Conservation (phyloP, 2,888 invertebrate species). For the Pandemis corylana region DNA sequence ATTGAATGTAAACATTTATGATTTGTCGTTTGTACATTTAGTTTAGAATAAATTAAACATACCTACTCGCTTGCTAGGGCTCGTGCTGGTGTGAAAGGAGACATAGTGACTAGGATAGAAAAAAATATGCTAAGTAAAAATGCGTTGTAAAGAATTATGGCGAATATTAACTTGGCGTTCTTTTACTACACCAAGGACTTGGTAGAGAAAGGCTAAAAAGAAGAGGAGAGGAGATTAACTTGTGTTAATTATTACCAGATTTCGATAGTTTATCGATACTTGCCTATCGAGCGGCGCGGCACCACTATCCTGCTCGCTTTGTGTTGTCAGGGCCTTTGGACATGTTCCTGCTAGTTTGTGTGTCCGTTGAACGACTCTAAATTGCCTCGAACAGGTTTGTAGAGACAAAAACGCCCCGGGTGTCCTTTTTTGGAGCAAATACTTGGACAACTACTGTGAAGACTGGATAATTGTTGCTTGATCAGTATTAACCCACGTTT, state of each 20-base stretch:
- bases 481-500: background rate
- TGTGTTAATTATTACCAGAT: background rate
- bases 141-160: no score
- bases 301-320: slow-evolving; percentile 27
- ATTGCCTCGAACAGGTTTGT: slow-evolving; percentile 27
- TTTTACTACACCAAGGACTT: no score
- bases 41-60: no score
- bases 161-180: no score
- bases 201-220: no score
- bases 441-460: slow-evolving; percentile 2
- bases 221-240: no score
- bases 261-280: background rate
- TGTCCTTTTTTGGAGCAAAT: slow-evolving; percentile 28
- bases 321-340: slow-evolving; percentile 29
- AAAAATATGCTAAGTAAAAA: no score
- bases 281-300: background rate
- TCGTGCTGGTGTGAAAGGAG: no score
- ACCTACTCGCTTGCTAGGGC: no score
- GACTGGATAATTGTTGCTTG: slow-evolving; percentile 4
- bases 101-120: no score
- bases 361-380: slow-evolving; percentile 29
- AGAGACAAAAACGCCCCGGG: slow-evolving; percentile 12
- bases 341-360: slow-evolving; percentile 22
- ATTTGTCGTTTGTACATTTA: no score
- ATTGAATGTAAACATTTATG: no score